These are phyloP conservation scores for Bungarus multicinctus DNA, from an alignment of 2,113 vertebrate genomes.

Conservation along the genomic window DNA sequence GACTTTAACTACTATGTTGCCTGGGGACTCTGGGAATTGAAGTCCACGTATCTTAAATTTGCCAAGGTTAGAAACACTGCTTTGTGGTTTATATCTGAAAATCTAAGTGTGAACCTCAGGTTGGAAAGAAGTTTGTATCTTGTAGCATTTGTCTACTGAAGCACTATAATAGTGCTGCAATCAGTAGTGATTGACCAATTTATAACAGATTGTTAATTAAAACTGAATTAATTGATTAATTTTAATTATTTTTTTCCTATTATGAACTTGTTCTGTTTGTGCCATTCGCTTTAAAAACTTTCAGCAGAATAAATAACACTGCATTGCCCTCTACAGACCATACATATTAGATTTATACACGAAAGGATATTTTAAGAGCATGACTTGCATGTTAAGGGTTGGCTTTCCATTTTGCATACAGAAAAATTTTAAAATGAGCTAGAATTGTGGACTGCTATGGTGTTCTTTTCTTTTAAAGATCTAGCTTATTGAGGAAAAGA, in stretches of 20 bases:
- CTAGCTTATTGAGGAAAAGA: background rate
- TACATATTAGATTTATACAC: background rate
- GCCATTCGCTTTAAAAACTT: background rate
- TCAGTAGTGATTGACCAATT: background rate
- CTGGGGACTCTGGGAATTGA: background rate
- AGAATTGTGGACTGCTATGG: too few relatives aligned
- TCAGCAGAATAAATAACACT: background rate
- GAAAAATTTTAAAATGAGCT: background rate
- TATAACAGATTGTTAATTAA: background rate
- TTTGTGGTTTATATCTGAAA: background rate
- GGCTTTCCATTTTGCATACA: background rate
- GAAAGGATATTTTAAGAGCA: background rate
- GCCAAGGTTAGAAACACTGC: background rate
- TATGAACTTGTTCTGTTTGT: background rate
- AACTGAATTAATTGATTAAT: background rate
- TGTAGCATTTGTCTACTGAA: background rate
- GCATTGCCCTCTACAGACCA: background rate
- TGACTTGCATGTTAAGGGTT: background rate
- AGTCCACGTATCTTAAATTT: background rate
- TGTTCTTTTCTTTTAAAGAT: background rate
- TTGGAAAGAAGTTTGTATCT: background rate
- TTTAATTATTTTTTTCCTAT: background rate
- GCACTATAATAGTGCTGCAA: background rate
- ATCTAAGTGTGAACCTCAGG: background rate
- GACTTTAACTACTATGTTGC: background rate